Evolutionary conservation across 2,113 vertebrate genomes (phyloP), one percentile per base, ranked within the genome.

Genomic region (Rhinichthys klamathensis): DNA sequence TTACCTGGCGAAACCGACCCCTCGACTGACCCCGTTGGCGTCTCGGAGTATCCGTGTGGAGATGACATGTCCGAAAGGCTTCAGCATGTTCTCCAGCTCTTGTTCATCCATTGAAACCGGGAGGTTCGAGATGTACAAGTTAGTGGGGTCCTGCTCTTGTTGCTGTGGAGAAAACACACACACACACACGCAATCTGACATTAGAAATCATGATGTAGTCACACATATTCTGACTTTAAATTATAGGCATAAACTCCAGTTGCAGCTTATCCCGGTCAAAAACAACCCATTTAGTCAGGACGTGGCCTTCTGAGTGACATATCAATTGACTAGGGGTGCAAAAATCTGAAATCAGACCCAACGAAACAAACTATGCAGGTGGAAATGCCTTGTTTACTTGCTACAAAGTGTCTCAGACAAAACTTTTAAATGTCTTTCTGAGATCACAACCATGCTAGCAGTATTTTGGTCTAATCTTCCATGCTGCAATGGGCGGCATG

Each of bases 41-140:
- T 95, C 94, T 85, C 94, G 90, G 80, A 95, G 92, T 90, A 95
- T 94, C 89, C 94, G 89, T 1, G 94, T 95, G 73, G 94, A 95
- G 81, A 95, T 94, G 80, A 95, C 94, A 9, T 95, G 94, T 77
- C 94, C 94, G 15, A 95, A 94, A 23, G 93, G 94, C 88, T 94
- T 95, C 85, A 95, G 91, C 94, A 94, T 94, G 90, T 94, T 95
- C 92, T 95, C 94, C 90, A 95, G 88, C 91, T 95, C 94, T 88
- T 95, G 94, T 91, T 95, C 94, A 9, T 95, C 94, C 94, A 95
- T 95, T 60, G 93, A 93, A 85, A 94, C 91, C 0, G 94, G 94
- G 84, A 95, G 92, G 89, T 95, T 95, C 16, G 94, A 95, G 90
- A 95, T 94, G 90, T 95, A 95, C 5, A 95, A 92, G 90, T 95